Conservation (phyloP, 2,113 vertebrate genomes). For the Actenoides lindsayi region DNA sequence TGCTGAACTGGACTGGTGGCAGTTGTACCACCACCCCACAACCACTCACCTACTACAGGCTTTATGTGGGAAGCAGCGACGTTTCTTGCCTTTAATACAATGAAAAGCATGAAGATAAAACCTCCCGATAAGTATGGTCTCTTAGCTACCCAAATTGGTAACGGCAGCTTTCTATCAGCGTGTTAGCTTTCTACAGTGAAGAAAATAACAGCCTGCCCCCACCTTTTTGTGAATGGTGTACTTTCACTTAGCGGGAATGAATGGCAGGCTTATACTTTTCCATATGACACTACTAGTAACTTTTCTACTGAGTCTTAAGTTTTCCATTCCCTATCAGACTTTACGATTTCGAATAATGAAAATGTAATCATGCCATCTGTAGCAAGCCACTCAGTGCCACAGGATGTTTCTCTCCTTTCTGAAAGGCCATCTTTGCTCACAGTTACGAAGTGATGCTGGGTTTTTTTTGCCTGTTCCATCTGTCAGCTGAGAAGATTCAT, state of each 20-base stretch:
- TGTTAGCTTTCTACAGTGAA: not conserved
- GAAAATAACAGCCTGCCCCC: not conserved
- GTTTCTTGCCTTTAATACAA: not conserved
- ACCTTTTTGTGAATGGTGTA: not conserved
- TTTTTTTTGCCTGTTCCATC: fast-evolving
- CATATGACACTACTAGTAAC: not conserved
- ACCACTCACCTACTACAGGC: not conserved
- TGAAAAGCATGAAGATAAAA: not conserved
- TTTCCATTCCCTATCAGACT: not conserved
- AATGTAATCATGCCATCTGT: slow-evolving; percentile 1
- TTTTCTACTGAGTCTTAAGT: not conserved
- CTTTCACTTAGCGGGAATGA: not conserved
- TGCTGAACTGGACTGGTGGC: not conserved
- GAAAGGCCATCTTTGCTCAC: not conserved
- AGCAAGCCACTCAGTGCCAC: not conserved
- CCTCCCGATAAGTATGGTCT: not conserved
- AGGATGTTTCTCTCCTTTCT: not conserved
- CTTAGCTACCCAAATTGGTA: not conserved
- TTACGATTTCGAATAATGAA: not conserved
- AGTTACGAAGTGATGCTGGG: not conserved
- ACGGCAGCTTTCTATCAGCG: not conserved
- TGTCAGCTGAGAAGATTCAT: not conserved
- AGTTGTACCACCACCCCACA: not conserved
- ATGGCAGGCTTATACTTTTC: not conserved
- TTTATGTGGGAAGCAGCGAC: not conserved